A percentile compares a stretch with the other conserved stretches of the same genome.
These are phyloP conservation scores for Hemiprocne comata DNA, from an alignment of 2,113 vertebrate genomes.

Conservation along the genomic window DNA sequence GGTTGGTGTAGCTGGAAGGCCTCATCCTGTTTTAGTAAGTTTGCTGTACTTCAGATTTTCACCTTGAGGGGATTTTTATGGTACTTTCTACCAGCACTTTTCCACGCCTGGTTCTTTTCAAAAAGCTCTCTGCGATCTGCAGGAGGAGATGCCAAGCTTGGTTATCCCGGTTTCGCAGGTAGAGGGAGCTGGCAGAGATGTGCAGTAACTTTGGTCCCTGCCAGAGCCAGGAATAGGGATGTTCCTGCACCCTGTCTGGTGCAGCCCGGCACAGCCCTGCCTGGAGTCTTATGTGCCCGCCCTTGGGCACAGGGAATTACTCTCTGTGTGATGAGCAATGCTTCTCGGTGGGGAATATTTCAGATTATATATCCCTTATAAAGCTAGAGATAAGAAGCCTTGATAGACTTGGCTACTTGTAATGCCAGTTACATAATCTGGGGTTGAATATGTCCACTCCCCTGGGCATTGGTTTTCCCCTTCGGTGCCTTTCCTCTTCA, in stretches of 20 bases:
- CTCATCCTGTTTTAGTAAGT: neutral
- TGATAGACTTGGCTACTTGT: neutral
- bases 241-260: neutral
- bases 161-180: neutral
- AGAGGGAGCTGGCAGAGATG: neutral
- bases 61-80: neutral
- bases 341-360: neutral
- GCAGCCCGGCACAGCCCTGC: accelerated
- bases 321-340: neutral
- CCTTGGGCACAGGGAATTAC: neutral
- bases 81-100: neutral
- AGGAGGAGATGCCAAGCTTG: neutral
- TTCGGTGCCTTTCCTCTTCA: neutral
- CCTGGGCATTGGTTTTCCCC: neutral
- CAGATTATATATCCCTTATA: neutral
- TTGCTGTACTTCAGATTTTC: neutral
- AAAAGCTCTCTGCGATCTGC: neutral
- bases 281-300: neutral
- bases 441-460: neutral
- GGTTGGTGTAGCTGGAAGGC: neutral
- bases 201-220: neutral
- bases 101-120: neutral
- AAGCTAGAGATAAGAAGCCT: neutral
- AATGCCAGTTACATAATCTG: neutral
- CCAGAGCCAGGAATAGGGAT: neutral